Conservation (phyloP, 2,888 invertebrate species). For the Drosophila melanosoma region DNA sequence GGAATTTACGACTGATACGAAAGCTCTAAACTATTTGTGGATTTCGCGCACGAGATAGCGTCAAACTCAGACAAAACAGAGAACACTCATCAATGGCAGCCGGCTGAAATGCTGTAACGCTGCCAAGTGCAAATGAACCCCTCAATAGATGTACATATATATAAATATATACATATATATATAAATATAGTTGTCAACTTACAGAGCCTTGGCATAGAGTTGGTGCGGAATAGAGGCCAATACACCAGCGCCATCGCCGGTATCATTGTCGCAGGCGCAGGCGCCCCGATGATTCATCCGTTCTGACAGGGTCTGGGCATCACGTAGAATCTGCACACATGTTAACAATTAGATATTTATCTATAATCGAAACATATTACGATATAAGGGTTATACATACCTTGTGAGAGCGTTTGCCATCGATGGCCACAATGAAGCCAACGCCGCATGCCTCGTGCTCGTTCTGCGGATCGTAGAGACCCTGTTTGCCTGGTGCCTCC, state of each 20-base stretch:
- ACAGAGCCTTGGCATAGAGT: constrained; percentile 93
- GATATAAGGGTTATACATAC: constrained; percentile 84
- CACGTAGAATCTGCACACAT: constrained; percentile 92
- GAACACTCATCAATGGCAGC: constrained; percentile 62
- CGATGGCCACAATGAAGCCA: constrained; percentile 99
- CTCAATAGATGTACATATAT: not conserved
- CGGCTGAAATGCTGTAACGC: constrained; percentile 39
- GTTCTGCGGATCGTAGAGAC: constrained; percentile 97
- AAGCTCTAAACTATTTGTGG: constrained; percentile 52
- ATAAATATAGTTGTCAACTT: constrained; percentile 85
- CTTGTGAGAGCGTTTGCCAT: constrained; percentile 97
- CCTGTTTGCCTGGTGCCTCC: constrained; percentile 94
- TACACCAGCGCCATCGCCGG: constrained; percentile 99
- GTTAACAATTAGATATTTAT: not conserved
- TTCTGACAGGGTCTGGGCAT: constrained; percentile 97
- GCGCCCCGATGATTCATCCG: constrained; percentile 99
- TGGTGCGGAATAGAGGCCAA: constrained; percentile 98
- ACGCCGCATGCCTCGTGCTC: constrained; percentile 99
- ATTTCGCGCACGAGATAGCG: constrained; percentile 72
- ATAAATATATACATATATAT: not conserved
- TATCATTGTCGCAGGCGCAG: constrained; percentile 99
- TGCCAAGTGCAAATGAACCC: constrained; percentile 45
- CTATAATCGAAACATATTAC: not conserved
- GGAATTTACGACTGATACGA: constrained; percentile 29
- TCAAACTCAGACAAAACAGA: constrained; percentile 49